A percentile compares a stretch with the other conserved stretches of the same genome.
Conservation (phyloP, 1,140 invertebrate genomes). For the Bacillus rossius region DNA sequence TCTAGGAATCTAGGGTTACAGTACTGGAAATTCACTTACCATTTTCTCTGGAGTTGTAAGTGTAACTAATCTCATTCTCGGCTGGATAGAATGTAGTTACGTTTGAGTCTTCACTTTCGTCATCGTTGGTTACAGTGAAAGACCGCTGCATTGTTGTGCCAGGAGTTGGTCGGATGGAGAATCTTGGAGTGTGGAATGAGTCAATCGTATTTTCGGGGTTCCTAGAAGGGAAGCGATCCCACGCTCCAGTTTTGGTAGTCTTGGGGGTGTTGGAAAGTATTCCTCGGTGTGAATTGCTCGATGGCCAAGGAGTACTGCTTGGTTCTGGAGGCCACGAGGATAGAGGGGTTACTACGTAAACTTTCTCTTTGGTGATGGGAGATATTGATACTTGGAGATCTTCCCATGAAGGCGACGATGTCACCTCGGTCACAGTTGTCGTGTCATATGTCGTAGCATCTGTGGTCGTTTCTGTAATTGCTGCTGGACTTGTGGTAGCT, state of each 20-base stretch:
- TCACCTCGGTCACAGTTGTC: neutral
- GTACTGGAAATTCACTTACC: too few relatives aligned
- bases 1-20: too few relatives aligned
- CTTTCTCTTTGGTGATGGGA: slow-evolving; percentile 63
- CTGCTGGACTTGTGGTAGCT: slow-evolving; percentile 28
- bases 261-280: neutral
- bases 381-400: slow-evolving; percentile 60
- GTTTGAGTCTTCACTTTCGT: neutral
- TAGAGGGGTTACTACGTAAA: slow-evolving; percentile 18
- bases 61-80: too few relatives aligned
- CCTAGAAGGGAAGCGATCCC: neutral
- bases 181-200: slow-evolving; percentile 51
- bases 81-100: too few relatives aligned
- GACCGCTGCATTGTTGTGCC: slow-evolving; percentile 29
- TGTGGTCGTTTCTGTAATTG: slow-evolving; percentile 4
- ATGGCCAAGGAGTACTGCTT: neutral
- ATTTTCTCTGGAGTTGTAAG: too few relatives aligned
- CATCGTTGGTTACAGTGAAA: neutral
- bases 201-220: slow-evolving; percentile 11
- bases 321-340: neutral
- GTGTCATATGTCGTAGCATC: neutral
- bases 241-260: neutral
- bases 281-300: too few relatives aligned
- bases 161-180: slow-evolving; percentile 50
- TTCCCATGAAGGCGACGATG: slow-evolving; percentile 45